Evolutionary conservation across 2,888 invertebrate genomes (phyloP).

Genomic region (Agrochola circellaris): DNA sequence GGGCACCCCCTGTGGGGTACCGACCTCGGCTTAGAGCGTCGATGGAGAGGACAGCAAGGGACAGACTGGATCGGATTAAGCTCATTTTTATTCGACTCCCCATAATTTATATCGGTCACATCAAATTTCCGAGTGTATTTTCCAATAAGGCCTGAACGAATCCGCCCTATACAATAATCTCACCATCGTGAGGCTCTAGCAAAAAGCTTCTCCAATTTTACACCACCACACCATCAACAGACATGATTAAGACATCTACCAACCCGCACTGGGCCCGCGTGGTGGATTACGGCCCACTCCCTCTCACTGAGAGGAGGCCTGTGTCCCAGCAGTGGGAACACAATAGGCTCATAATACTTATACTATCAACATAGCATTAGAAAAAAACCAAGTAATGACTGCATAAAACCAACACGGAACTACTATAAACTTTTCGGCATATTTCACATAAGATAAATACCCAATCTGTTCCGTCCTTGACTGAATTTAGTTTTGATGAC

Average conservation of each 20-base stretch:
- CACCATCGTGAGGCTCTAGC: no score
- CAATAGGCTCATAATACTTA: not conserved
- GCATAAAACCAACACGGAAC: conserved; percentile 44
- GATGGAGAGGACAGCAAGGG: no score
- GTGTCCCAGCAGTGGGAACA: not conserved
- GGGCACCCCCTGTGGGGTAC: no score
- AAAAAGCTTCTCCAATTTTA: not conserved
- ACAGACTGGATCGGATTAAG: no score
- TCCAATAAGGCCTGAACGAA: not conserved
- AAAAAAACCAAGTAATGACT: conserved; percentile 9
- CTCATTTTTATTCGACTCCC: not conserved
- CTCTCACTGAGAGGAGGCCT: not conserved
- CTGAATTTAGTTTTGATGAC: conserved; percentile 52
- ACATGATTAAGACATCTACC: not conserved
- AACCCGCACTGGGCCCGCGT: not conserved
- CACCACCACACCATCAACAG: not conserved
- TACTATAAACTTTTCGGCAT: conserved; percentile 15
- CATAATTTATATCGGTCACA: not conserved
- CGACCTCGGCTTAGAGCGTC: no score
- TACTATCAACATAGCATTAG: not conserved
- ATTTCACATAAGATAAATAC: conserved; percentile 35
- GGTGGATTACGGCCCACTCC: not conserved
- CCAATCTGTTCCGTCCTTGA: conserved; percentile 49
- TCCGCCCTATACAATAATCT: not conserved
- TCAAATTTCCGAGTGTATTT: not conserved